phyloP scores from a whole-genome alignment of 2,797 vertebrate genomes.

The Melanotaenia trifasciata region DNA sequence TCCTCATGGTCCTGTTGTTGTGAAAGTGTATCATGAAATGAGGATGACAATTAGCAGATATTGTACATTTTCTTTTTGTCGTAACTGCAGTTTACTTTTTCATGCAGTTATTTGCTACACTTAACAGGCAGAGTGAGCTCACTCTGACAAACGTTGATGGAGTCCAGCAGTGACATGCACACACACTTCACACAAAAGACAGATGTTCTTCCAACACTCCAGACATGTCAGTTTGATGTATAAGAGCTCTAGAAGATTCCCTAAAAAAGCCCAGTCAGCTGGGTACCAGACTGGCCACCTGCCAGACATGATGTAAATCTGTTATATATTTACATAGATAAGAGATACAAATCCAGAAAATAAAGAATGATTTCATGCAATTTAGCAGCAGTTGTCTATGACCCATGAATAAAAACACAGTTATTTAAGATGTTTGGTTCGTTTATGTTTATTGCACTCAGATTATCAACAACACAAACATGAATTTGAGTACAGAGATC shows the following conservation, averaged over 20 bases:
- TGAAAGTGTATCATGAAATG: no score
- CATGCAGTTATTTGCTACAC: not conserved
- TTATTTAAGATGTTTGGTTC: constrained; percentile 37
- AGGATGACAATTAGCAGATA: no score
- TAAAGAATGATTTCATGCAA: not conserved
- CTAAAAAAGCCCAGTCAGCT: not conserved
- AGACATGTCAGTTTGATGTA: not conserved
- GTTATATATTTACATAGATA: not conserved
- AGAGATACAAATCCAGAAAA: not conserved
- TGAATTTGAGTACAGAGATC: constrained; percentile 54
- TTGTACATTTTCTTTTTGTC: no score
- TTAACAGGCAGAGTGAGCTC: no score
- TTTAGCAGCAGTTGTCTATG: no score
- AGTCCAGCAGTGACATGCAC: not conserved
- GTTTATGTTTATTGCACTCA: constrained; percentile 83
- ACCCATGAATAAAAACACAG: not conserved
- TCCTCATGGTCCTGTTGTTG: no score
- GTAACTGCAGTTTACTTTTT: not conserved
- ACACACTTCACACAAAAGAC: not conserved
- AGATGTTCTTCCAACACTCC: not conserved
- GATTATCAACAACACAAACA: constrained; percentile 80
- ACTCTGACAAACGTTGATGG: no score
- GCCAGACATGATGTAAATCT: not conserved
- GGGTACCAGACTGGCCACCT: not conserved
- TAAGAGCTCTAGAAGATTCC: not conserved